These are phyloP conservation scores for Craseonycteris thonglongyai DNA, from an alignment of 2,113 vertebrate species.

Conservation along the genomic window DNA sequence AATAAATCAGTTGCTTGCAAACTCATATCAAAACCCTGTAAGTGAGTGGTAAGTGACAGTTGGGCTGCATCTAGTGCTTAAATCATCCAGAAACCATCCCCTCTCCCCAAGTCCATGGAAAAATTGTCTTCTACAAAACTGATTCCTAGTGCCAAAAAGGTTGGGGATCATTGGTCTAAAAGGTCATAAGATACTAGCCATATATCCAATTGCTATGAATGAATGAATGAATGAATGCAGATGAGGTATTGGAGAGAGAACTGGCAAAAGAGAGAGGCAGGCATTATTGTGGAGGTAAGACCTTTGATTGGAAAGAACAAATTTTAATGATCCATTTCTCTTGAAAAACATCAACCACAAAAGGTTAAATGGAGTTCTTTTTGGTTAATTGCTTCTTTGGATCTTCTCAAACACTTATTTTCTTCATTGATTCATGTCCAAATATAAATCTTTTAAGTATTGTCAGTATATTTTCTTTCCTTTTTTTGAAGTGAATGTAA, in stretches of 20 bases:
- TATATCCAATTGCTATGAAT: not conserved
- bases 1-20: too few species aligned
- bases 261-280: not conserved
- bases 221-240: not conserved
- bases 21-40: too few species aligned
- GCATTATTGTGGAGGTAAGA: not conserved
- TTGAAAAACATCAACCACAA: not conserved
- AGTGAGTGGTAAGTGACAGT: too few species aligned
- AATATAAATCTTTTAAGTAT: slow-evolving; percentile 31
- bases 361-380: slow-evolving; percentile 51
- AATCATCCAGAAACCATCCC: too few species aligned
- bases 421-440: slow-evolving; percentile 3
- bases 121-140: too few species aligned
- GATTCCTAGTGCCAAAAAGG: too few species aligned
- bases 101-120: too few species aligned
- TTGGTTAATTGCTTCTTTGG: slow-evolving; percentile 33
- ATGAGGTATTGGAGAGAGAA: not conserved
- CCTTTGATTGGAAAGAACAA: slow-evolving; percentile 20
- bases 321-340: not conserved
- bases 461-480: slow-evolving; percentile 41
- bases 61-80: too few species aligned
- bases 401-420: not conserved
- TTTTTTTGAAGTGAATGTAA: slow-evolving; percentile 36
- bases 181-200: not conserved
- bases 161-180: too few species aligned